These are phyloP conservation scores for Smithornis capensis DNA, from an alignment of 2,113 vertebrate genomes.

Conservation along the genomic window DNA sequence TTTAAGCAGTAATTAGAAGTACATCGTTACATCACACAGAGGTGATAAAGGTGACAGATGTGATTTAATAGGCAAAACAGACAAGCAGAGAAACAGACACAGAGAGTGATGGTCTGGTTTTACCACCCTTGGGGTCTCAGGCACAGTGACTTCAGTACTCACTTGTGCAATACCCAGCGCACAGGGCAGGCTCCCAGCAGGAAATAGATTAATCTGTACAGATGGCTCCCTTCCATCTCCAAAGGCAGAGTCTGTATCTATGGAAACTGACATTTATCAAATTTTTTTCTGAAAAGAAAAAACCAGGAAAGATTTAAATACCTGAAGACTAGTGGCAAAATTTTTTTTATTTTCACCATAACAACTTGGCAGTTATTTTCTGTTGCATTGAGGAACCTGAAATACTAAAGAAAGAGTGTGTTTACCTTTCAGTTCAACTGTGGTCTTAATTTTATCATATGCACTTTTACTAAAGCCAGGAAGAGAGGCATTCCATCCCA, in stretches of 20 bases:
- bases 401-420: background rate
- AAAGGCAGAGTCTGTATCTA: background rate
- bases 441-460: background rate
- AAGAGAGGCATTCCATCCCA: background rate
- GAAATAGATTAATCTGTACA: rapidly evolving
- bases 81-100: background rate
- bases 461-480: background rate
- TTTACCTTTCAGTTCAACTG: background rate
- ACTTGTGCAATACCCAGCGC: background rate
- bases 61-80: background rate
- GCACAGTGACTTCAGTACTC: background rate
- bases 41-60: background rate
- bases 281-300: background rate
- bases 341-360: background rate
- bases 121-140: background rate
- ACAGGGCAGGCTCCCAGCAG: rapidly evolving
- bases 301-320: background rate
- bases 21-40: background rate
- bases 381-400: background rate
- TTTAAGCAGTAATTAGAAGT: background rate
- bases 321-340: background rate
- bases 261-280: background rate
- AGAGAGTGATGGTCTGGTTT: background rate
- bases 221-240: background rate
- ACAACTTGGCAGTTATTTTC: background rate